phyloP scores from a whole-genome alignment of 2,113 vertebrate genomes.

The Chinchilla lanigera region DNA sequence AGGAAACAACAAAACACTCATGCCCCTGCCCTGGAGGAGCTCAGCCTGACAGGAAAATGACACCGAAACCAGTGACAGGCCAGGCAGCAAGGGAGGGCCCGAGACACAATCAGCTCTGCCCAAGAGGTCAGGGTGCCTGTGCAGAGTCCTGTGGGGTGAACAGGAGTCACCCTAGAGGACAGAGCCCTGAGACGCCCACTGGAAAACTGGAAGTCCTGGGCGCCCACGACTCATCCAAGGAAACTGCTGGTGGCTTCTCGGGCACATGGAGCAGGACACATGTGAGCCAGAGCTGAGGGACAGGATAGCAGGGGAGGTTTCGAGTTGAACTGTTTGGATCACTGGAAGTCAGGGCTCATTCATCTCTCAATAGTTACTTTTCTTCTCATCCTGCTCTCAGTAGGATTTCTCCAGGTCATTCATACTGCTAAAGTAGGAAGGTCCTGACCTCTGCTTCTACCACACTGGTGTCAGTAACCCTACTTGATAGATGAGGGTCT shows the following conservation, averaged over 20 bases:
- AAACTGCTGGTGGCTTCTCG: not conserved
- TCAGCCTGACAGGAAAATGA: not conserved
- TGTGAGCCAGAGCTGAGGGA: not conserved
- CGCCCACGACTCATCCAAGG: not conserved
- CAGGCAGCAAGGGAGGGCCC: not conserved
- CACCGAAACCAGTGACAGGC: not conserved
- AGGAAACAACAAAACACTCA: not conserved
- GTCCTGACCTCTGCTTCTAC: not conserved
- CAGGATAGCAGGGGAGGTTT: not conserved
- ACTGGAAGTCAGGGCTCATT: not conserved
- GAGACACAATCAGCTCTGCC: not conserved
- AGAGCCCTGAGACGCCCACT: not conserved
- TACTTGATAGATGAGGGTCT: not conserved
- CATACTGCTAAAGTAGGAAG: not conserved
- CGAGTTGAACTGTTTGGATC: constrained; percentile 6
- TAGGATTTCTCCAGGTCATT: not conserved
- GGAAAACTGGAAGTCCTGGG: not conserved
- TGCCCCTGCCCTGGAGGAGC: not conserved
- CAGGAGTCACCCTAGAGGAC: not conserved
- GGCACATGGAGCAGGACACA: not conserved
- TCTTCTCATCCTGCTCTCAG: not conserved
- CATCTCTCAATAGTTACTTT: not conserved
- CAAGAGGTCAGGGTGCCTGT: not conserved
- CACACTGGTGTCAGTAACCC: not conserved
- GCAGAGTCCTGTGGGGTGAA: not conserved